Conservation (phyloP, 2,113 vertebrate genomes). For the Megaceryle maxima region DNA sequence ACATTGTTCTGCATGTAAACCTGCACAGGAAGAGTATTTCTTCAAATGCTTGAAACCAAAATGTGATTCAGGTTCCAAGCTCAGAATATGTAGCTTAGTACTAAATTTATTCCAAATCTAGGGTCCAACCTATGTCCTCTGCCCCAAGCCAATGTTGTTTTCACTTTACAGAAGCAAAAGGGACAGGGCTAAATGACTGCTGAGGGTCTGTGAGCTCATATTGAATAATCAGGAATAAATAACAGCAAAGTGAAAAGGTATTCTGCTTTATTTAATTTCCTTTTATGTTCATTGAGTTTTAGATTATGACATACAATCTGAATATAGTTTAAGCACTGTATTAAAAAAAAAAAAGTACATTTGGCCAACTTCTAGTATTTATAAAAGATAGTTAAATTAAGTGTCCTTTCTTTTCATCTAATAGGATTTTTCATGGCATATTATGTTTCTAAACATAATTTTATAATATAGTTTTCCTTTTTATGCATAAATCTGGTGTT, state of each 20-base stretch:
- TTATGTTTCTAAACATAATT: neutral
- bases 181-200: neutral
- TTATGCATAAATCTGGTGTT: neutral
- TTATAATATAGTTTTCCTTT: neutral
- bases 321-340: neutral
- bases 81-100: neutral
- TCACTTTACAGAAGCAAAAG: neutral
- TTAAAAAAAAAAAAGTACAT: neutral
- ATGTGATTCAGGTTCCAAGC: neutral
- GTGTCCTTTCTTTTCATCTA: neutral
- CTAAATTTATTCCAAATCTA: neutral
- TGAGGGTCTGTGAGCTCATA: neutral
- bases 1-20: neutral
- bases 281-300: neutral
- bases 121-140: neutral
- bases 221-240: neutral
- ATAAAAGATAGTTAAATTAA: neutral
- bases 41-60: neutral
- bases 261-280: neutral
- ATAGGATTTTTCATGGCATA: neutral
- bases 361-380: neutral
- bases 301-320: neutral
- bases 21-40: neutral
- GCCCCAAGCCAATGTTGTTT: neutral
- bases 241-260: neutral